Evolutionary conservation across 2,113 vertebrate genomes (phyloP).

Genomic region (Sinocyclocheilus maitianheensis): DNA sequence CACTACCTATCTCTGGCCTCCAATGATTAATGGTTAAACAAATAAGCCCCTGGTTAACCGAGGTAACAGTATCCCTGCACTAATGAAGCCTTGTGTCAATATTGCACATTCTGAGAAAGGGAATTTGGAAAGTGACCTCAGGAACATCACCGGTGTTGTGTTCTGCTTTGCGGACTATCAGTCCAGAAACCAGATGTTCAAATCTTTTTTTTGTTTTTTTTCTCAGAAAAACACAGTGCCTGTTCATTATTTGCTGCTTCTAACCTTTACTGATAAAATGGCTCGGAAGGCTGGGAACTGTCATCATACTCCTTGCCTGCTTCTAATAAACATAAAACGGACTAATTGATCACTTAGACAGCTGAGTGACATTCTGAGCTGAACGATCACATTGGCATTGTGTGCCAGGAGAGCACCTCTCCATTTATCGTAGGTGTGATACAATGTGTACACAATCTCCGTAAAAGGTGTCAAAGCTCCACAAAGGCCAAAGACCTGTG

Average conservation of each 20-base stretch:
- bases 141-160: not conserved
- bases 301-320: not conserved
- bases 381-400: slow-evolving; percentile 2
- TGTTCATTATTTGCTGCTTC: too few relatives aligned
- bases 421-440: not conserved
- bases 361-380: not conserved
- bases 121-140: slow-evolving; percentile 5
- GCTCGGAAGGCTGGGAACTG: not conserved
- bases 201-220: too few relatives aligned
- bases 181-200: slow-evolving; percentile 29
- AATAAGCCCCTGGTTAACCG: slow-evolving; percentile 56
- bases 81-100: slow-evolving; percentile 65
- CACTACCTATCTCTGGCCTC: slow-evolving; percentile 55
- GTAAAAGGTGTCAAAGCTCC: not conserved
- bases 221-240: too few relatives aligned
- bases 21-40: slow-evolving; percentile 74
- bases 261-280: too few relatives aligned
- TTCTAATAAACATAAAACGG: slow-evolving; percentile 1
- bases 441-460: slow-evolving; percentile 19
- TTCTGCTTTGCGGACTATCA: too few relatives aligned
- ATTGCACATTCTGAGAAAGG: slow-evolving; percentile 59
- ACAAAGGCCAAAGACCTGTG: slow-evolving; percentile 18
- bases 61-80: slow-evolving; percentile 40
- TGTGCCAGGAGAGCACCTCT: not conserved
- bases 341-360: not conserved